Conservation (phyloP, 2,797 vertebrate species). For the Sebastes steindachneri region DNA sequence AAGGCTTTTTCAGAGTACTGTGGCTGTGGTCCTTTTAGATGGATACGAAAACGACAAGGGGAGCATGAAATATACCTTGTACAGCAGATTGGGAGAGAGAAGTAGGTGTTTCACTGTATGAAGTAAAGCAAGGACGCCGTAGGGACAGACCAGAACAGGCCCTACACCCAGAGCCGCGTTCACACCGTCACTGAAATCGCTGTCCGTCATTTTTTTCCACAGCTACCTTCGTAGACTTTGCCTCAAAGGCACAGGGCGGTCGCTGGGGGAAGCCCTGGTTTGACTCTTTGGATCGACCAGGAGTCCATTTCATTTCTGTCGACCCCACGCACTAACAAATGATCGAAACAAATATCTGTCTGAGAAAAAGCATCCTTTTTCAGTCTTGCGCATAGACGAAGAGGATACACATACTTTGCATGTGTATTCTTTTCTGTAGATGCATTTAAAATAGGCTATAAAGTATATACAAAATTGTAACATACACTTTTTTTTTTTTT, state of each 20-base stretch:
- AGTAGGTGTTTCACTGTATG: slow-evolving; percentile 69
- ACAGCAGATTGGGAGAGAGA: slow-evolving; percentile 9
- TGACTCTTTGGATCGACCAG: slow-evolving; percentile 5
- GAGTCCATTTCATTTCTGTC: slow-evolving; percentile 24
- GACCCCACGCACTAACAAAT: slow-evolving; percentile 16
- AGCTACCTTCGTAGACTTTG: slow-evolving; percentile 74
- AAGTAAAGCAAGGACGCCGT: slow-evolving; percentile 42
- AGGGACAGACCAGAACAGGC: neutral
- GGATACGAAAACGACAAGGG: neutral
- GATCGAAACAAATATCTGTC: neutral
- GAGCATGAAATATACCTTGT: slow-evolving; percentile 18
- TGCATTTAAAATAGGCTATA: slow-evolving; percentile 28
- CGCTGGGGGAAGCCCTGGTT: slow-evolving; percentile 2
- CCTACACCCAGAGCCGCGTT: neutral
- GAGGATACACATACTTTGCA: slow-evolving; percentile 14
- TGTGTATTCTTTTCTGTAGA: slow-evolving; percentile 21
- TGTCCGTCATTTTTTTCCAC: neutral
- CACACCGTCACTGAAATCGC: neutral
- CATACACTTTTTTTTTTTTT: slow-evolving; percentile 3
- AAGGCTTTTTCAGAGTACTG: slow-evolving; percentile 81
- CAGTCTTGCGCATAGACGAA: neutral
- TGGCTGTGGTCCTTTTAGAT: slow-evolving; percentile 78
- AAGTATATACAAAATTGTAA: slow-evolving; percentile 37
- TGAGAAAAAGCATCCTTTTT: neutral
- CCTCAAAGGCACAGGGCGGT: slow-evolving; percentile 8